Evolutionary conservation across 2,797 vertebrate genomes (phyloP).

Genomic region (Pachyuromys duprasi): DNA sequence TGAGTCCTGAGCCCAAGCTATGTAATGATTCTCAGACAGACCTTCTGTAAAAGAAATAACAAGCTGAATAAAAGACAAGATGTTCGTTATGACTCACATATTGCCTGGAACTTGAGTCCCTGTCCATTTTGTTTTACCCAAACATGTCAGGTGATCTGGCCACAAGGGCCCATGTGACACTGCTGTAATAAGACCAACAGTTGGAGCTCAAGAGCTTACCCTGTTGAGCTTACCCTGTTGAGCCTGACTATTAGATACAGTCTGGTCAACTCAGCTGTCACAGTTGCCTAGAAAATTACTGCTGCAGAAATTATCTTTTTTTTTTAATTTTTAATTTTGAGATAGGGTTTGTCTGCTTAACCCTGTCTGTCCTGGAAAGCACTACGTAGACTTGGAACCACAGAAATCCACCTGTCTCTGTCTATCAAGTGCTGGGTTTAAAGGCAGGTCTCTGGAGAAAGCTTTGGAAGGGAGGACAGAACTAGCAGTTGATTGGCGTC

Average conservation of each 20-base stretch:
- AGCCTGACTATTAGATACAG: not conserved
- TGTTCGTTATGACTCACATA: constrained; percentile 63
- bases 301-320: constrained; percentile 54
- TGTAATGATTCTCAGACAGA: constrained; percentile 29
- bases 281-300: constrained; percentile 49
- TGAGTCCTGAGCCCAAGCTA: constrained; percentile 15
- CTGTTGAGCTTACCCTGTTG: not conserved
- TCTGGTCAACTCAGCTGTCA: constrained; percentile 29
- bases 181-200: constrained; percentile 51
- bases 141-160: constrained; percentile 63
- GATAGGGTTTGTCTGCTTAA: not conserved
- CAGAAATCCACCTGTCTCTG: not conserved
- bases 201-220: constrained; percentile 34
- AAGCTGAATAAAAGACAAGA: constrained; percentile 42
- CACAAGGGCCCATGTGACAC: constrained; percentile 46
- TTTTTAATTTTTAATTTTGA: not conserved
- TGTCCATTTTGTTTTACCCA: constrained; percentile 65
- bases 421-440: not conserved
- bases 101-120: constrained; percentile 62
- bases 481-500: constrained; percentile 50
- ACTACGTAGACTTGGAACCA: not conserved
- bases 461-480: not conserved
- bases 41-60: constrained; percentile 48
- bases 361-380: not conserved
- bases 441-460: not conserved